phyloP scores from a whole-genome alignment of 2,113 vertebrate genomes.

The Dromiciops gliroides region DNA sequence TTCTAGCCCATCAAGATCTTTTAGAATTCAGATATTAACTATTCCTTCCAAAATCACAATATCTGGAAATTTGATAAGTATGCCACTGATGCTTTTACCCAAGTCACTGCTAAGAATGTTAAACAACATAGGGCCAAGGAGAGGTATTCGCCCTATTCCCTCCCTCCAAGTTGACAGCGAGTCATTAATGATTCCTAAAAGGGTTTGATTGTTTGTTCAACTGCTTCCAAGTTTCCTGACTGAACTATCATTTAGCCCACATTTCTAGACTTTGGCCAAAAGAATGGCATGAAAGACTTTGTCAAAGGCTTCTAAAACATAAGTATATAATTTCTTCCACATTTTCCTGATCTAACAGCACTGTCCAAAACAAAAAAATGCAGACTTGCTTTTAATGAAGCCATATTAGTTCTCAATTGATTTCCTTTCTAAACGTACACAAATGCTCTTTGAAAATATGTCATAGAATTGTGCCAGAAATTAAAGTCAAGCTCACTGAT shows the following conservation, averaged over 20 bases:
- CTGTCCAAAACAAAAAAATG: not conserved
- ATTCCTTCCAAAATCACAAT: not conserved
- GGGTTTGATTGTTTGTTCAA: not conserved
- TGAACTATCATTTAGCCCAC: not conserved
- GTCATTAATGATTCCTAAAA: not conserved
- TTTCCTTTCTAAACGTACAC: not conserved
- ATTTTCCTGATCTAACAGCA: not conserved
- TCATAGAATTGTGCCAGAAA: not conserved
- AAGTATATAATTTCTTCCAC: not conserved
- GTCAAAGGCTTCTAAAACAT: not conserved
- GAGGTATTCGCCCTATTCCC: not conserved
- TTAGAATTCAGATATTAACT: not conserved
- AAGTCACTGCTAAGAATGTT: not conserved
- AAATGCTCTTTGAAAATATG: not conserved
- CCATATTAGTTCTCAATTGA: not conserved
- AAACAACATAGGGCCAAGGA: not conserved
- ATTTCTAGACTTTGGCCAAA: not conserved
- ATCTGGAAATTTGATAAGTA: not conserved
- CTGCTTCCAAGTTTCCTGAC: not conserved
- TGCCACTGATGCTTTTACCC: not conserved
- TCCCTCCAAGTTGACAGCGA: not conserved
- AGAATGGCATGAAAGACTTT: not conserved
- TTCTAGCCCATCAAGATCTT: not conserved
- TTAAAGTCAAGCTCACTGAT: not conserved
- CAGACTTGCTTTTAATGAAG: too few relatives aligned